Percentiles rank a stretch among this genome's conserved stretches.
These are phyloP conservation scores for Limnephilus auricula DNA, from an alignment of 2,888 invertebrate species.

Conservation along the genomic window DNA sequence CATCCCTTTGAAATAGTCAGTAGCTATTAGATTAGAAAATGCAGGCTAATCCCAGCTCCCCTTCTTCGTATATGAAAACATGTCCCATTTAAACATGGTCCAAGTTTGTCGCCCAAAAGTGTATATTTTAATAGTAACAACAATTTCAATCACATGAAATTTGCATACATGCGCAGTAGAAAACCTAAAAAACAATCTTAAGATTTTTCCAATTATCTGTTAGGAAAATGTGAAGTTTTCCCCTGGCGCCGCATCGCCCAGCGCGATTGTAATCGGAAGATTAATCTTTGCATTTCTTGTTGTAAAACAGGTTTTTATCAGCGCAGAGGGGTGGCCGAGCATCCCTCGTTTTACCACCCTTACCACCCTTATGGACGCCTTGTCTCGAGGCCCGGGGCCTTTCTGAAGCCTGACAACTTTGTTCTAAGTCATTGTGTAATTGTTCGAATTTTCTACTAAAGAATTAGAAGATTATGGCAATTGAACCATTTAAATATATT, in stretches of 20 bases:
- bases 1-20: no score
- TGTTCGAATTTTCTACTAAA: neutral
- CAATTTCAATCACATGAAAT: neutral
- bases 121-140: no score
- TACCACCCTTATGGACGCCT: neutral
- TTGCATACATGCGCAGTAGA: neutral
- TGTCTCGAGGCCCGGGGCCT: neutral
- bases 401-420: neutral
- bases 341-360: neutral
- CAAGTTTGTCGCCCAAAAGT: no score
- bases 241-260: slow-evolving; percentile 15
- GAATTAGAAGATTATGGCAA: neutral
- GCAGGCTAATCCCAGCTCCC: no score
- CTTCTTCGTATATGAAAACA: no score
- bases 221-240: slow-evolving; percentile 38
- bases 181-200: slow-evolving; percentile 9
- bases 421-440: neutral
- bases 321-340: slow-evolving; percentile 5
- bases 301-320: slow-evolving; percentile 49
- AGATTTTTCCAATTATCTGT: slow-evolving; percentile 43
- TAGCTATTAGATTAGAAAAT: no score
- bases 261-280: slow-evolving; percentile 40
- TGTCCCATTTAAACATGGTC: no score
- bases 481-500: neutral
- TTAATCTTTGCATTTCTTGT: slow-evolving; percentile 48